These are phyloP conservation scores for Conus canariensis DNA, from an alignment of 2,888 invertebrate species.

Conservation along the genomic window DNA sequence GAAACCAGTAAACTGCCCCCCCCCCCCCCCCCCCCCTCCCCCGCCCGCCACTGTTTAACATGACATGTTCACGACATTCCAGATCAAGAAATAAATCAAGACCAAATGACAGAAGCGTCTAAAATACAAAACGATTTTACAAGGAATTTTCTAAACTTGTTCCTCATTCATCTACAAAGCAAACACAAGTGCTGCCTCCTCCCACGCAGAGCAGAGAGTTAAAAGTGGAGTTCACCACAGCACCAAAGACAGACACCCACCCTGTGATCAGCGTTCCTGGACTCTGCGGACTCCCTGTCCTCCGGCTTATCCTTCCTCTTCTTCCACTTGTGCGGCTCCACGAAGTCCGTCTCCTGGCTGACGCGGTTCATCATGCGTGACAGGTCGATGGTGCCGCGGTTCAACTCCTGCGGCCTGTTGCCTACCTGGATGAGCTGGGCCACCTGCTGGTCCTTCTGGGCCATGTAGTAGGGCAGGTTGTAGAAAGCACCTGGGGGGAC, in stretches of 20 bases:
- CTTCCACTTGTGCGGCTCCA: neutral
- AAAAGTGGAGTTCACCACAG: neutral
- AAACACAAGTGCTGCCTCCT: neutral
- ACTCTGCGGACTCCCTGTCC: neutral
- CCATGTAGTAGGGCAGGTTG: constrained; percentile 23
- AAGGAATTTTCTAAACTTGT: too few relatives aligned
- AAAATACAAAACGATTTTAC: too few relatives aligned
- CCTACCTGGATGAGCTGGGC: constrained; percentile 12
- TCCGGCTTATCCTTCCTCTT: neutral
- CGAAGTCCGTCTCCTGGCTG: neutral
- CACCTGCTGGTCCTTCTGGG: constrained; percentile 22
- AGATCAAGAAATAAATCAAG: too few relatives aligned
- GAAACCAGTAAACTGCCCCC: too few relatives aligned
- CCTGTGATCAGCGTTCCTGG: neutral
- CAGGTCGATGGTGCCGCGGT: constrained; percentile 27
- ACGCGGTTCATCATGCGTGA: constrained; percentile 33
- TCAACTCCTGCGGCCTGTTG: constrained; percentile 9
- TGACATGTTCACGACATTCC: too few relatives aligned
- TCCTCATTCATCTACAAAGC: too few relatives aligned
- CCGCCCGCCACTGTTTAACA: too few relatives aligned
- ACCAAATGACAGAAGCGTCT: too few relatives aligned
- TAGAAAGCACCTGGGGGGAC: constrained; percentile 23
- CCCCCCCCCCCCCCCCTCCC: too few relatives aligned
- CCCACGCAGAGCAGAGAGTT: neutral
- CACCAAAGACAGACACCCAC: neutral